phyloP scores from a whole-genome alignment of 2,888 invertebrate species.

The Tromatobia lineatoria region DNA sequence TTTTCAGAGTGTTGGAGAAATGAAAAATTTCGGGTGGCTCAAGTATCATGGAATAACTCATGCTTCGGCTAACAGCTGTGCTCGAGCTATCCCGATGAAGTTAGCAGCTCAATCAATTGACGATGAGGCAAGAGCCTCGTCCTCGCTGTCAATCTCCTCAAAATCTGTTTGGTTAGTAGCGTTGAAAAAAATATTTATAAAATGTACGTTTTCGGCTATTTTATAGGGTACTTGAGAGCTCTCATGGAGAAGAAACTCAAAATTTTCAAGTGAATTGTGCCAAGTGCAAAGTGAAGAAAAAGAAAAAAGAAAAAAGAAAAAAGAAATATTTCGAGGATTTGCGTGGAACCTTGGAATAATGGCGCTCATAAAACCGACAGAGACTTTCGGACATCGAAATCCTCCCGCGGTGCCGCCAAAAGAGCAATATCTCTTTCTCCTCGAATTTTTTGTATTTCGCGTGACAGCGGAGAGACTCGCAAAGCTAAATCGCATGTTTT shows the following conservation, averaged over 20 bases:
- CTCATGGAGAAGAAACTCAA: neutral
- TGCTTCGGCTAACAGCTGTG: too few relatives aligned
- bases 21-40: too few relatives aligned
- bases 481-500: constrained; percentile 81
- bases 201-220: neutral
- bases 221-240: neutral
- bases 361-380: constrained; percentile 54
- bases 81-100: neutral
- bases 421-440: constrained; percentile 86
- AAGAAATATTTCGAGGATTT: too few relatives aligned
- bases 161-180: neutral
- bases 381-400: constrained; percentile 56
- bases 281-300: constrained; percentile 7
- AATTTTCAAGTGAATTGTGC: constrained; percentile 17
- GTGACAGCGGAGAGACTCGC: constrained; percentile 77
- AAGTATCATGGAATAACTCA: too few relatives aligned
- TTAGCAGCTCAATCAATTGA: constrained; percentile 1
- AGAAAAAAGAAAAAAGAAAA: constrained; percentile 10
- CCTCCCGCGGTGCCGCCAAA: constrained; percentile 38
- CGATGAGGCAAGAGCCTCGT: neutral
- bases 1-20: too few relatives aligned
- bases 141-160: neutral
- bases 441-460: constrained; percentile 89
- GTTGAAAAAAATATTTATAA: too few relatives aligned
- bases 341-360: constrained; percentile 8